phyloP scores from a whole-genome alignment of 2,797 vertebrate genomes.

The Sebastes oblongus region DNA sequence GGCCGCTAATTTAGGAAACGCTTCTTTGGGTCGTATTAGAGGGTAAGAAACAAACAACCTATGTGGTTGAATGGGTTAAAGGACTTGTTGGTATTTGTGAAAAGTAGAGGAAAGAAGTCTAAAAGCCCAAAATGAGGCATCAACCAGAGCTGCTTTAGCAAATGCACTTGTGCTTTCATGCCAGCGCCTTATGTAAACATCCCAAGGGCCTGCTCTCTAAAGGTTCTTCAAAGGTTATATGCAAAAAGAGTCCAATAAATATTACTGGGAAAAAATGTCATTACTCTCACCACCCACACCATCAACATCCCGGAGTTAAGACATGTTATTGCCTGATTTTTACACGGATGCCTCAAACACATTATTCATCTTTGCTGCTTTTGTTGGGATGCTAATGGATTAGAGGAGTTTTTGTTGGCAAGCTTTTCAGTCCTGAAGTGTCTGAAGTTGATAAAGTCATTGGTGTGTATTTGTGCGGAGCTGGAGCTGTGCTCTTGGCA shows the following conservation, averaged over 20 bases:
- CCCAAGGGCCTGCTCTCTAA: constrained; percentile 48
- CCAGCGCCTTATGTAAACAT: constrained; percentile 33
- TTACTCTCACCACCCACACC: constrained; percentile 14
- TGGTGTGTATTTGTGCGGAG: constrained; percentile 27
- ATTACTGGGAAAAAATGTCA: not conserved
- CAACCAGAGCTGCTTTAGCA: not conserved
- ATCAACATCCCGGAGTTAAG: constrained; percentile 1
- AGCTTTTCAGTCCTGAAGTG: constrained; percentile 44
- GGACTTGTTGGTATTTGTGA: not conserved
- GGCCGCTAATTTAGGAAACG: not conserved
- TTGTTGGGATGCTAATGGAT: constrained; percentile 56
- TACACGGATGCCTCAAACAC: constrained; percentile 6
- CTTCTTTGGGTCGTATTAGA: not conserved
- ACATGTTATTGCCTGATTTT: constrained; percentile 5
- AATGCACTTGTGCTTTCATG: constrained; percentile 16
- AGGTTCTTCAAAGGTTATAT: constrained; percentile 67
- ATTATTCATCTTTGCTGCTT: constrained; percentile 37
- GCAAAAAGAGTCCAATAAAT: constrained; percentile 36
- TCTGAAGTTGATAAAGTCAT: constrained; percentile 60
- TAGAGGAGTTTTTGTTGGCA: constrained; percentile 42
- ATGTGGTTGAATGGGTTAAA: not conserved
- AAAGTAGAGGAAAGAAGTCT: not conserved
- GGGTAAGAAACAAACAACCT: not conserved
- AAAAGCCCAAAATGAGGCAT: not conserved
- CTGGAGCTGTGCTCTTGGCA: constrained; percentile 35